phyloP scores from a whole-genome alignment of 2,888 invertebrate species.

The Cataglyphis rosenhaueri region DNA sequence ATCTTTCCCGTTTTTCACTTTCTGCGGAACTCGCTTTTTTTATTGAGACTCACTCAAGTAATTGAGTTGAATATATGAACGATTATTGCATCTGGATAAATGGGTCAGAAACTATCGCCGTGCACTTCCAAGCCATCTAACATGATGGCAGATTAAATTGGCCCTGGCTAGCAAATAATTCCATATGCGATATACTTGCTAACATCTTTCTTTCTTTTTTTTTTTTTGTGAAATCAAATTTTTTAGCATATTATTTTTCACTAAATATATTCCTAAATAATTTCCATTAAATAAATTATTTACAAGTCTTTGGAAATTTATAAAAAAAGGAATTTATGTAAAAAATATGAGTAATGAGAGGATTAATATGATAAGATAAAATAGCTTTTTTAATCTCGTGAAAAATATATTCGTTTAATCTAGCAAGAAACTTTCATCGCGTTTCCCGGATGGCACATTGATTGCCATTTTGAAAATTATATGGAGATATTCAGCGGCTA shows the following conservation, averaged over 20 bases:
- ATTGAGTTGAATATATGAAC: conserved; percentile 57
- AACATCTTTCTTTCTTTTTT: conserved; percentile 14
- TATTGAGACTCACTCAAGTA: conserved; percentile 9
- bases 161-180: conserved; percentile 68
- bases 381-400: not conserved
- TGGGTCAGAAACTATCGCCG: conserved; percentile 83
- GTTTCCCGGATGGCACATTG: not conserved
- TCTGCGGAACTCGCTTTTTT: conserved; percentile 51
- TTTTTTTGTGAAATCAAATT: not conserved
- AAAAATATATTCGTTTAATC: not conserved
- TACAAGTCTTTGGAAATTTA: not conserved
- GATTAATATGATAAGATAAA: not conserved
- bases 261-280: not conserved
- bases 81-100: conserved; percentile 79
- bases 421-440: not conserved
- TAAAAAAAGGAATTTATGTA: not conserved
- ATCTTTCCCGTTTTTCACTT: conserved; percentile 35
- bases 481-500: conserved; percentile 6
- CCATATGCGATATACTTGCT: conserved; percentile 33
- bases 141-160: conserved; percentile 76
- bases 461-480: conserved; percentile 24
- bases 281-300: not conserved
- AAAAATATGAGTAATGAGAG: not conserved
- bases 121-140: conserved; percentile 82
- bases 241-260: not conserved